Conservation (phyloP, 2,888 invertebrate species). For the Rhopalosiphum nymphaeae region DNA sequence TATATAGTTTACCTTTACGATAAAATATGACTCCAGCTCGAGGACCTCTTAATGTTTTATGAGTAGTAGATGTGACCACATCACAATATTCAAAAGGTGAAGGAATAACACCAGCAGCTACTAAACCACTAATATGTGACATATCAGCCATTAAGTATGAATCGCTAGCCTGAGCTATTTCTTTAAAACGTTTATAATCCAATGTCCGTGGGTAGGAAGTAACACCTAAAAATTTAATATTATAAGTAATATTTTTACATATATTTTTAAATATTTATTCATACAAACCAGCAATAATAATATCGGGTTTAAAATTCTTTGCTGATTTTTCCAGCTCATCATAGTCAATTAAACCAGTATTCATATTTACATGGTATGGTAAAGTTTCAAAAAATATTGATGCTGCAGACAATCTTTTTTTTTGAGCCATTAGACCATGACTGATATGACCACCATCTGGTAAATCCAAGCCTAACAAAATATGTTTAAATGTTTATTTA, state of each 20-base stretch:
- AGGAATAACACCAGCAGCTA: conserved; percentile 89
- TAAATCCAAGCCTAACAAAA: conserved; percentile 81
- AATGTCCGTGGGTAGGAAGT: conserved; percentile 94
- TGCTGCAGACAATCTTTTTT: conserved; percentile 94
- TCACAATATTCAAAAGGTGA: conserved; percentile 92
- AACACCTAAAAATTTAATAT: conserved; percentile 72
- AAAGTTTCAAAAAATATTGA: conserved; percentile 98
- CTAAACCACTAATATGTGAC: conserved; percentile 94
- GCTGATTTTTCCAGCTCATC: conserved; percentile 87
- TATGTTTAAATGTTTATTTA: not conserved
- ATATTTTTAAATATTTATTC: not conserved
- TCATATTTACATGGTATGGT: conserved; percentile 90
- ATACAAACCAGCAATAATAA: conserved; percentile 86
- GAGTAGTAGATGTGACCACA: conserved; percentile 94
- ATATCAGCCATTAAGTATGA: conserved; percentile 94
- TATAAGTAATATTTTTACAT: not conserved
- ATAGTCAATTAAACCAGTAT: conserved; percentile 92
- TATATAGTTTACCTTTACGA: conserved; percentile 77
- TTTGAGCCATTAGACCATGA: conserved; percentile 89
- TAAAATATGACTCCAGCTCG: conserved; percentile 93
- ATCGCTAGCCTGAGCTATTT: conserved; percentile 86
- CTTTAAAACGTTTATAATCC: conserved; percentile 89
- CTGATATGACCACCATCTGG: conserved; percentile 98
- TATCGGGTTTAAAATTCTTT: conserved; percentile 87
- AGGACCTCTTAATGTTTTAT: conserved; percentile 91